phyloP scores from a whole-genome alignment of 2,797 vertebrate genomes.

The Hyperoplus lanceolatus region DNA sequence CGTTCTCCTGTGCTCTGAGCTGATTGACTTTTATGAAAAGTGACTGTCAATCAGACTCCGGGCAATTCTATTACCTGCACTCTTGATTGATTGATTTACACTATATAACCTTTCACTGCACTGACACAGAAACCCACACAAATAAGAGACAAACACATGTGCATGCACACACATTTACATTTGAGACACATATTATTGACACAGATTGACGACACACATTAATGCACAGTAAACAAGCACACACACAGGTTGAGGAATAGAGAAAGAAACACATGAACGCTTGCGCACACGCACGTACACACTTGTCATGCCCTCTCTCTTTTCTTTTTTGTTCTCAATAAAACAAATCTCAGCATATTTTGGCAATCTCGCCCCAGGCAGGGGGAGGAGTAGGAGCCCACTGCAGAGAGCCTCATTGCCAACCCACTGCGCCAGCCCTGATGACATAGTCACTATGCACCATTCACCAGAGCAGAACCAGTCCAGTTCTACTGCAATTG shows the following conservation, averaged over 20 bases:
- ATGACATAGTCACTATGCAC: constrained; percentile 80
- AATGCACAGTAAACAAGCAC: constrained; percentile 30
- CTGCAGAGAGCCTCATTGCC: constrained; percentile 80
- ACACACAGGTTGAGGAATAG: constrained; percentile 3
- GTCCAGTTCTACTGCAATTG: constrained; percentile 24
- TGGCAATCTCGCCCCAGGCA: constrained; percentile 55
- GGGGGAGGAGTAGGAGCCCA: constrained; percentile 65
- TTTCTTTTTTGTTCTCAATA: constrained; percentile 53
- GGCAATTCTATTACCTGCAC: constrained; percentile 74
- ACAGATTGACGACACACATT: constrained; percentile 7
- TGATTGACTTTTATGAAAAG: constrained; percentile 76
- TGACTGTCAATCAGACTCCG: constrained; percentile 73
- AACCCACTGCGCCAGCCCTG: constrained; percentile 78
- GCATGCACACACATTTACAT: background rate
- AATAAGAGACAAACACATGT: constrained; percentile 10
- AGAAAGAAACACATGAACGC: background rate
- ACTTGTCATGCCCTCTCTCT: constrained; percentile 6
- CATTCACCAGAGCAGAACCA: constrained; percentile 66
- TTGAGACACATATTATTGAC: constrained; percentile 1
- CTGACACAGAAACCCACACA: constrained; percentile 31
- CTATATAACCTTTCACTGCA: constrained; percentile 49
- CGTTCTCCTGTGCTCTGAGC: constrained; percentile 39
- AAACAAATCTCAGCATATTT: constrained; percentile 68
- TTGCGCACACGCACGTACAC: background rate
- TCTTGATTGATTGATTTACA: constrained; percentile 70